Conservation (phyloP, 2,113 vertebrate species). For the Micromys minutus region DNA sequence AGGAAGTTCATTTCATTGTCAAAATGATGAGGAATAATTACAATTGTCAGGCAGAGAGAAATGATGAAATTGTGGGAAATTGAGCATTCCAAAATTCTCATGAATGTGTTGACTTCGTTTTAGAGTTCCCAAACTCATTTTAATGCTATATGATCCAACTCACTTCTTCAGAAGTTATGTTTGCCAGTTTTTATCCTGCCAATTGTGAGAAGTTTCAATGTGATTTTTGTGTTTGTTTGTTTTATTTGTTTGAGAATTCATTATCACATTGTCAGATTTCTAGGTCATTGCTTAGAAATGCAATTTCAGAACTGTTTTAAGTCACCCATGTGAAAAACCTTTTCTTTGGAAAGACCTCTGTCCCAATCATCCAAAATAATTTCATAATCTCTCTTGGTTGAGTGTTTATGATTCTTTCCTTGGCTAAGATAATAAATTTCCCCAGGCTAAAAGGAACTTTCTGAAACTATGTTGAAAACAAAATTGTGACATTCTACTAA, state of each 20-base stretch:
- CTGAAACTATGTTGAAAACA: constrained; percentile 64
- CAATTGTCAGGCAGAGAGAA: constrained; percentile 64
- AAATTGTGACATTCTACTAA: constrained; percentile 67
- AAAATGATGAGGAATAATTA: constrained; percentile 67
- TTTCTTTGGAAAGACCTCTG: constrained; percentile 69
- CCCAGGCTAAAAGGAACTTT: constrained; percentile 64
- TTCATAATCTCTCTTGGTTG: constrained; percentile 74
- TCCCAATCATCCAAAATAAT: constrained; percentile 79
- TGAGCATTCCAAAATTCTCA: constrained; percentile 71
- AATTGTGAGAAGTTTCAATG: constrained; percentile 64
- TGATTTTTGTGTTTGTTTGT: constrained; percentile 78
- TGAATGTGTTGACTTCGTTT: constrained; percentile 68
- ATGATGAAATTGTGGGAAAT: constrained; percentile 64
- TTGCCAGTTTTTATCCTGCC: constrained; percentile 69
- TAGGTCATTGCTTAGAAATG: constrained; percentile 66
- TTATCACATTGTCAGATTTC: constrained; percentile 68
- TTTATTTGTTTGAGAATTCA: constrained; percentile 75
- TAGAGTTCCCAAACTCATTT: constrained; percentile 63
- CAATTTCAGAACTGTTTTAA: constrained; percentile 60
- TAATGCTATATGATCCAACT: constrained; percentile 72
- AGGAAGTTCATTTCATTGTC: constrained; percentile 76
- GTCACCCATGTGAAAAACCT: constrained; percentile 64
- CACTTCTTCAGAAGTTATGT: constrained; percentile 68
- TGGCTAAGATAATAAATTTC: constrained; percentile 70
- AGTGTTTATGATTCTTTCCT: constrained; percentile 72